A percentile compares a stretch with the other conserved stretches of the same genome.
phyloP scores from a whole-genome alignment of 2,888 invertebrate genomes.

The Cryptus armator region DNA sequence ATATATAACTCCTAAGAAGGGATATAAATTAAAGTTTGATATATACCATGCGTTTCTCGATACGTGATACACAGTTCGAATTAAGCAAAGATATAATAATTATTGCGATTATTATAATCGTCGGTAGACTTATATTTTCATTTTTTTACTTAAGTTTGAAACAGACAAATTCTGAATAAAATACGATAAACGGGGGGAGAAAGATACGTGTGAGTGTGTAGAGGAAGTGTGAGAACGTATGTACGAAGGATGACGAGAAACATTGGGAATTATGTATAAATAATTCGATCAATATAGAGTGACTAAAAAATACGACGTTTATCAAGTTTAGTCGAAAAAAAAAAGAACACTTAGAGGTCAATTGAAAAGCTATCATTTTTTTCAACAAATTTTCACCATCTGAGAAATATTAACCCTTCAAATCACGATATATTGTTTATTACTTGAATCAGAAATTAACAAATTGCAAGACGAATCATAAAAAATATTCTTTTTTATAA shows the following conservation, averaged over 20 bases:
- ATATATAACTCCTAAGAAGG: constrained; percentile 55
- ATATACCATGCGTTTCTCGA: constrained; percentile 59
- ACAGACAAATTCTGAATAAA: constrained; percentile 46
- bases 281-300: constrained; percentile 32
- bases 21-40: constrained; percentile 54
- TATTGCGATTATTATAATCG: constrained; percentile 40
- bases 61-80: constrained; percentile 60
- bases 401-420: constrained; percentile 27
- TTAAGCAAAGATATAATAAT: constrained; percentile 55
- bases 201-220: constrained; percentile 36
- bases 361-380: constrained; percentile 11
- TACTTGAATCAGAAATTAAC: not conserved
- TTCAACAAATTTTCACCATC: not conserved
- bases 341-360: constrained; percentile 18
- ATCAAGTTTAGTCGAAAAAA: constrained; percentile 1
- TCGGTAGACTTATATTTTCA: constrained; percentile 7
- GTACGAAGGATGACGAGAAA: constrained; percentile 40
- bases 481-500: not conserved
- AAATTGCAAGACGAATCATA: not conserved
- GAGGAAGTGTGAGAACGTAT: constrained; percentile 42
- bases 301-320: constrained; percentile 22
- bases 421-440: constrained; percentile 47
- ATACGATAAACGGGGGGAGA: constrained; percentile 37
- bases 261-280: constrained; percentile 7
- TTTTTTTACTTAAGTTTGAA: constrained; percentile 40